Percentiles rank a stretch among this genome's conserved stretches.
Evolutionary conservation across 2,113 vertebrate species (phyloP).

Genomic region (Globicephala melas): DNA sequence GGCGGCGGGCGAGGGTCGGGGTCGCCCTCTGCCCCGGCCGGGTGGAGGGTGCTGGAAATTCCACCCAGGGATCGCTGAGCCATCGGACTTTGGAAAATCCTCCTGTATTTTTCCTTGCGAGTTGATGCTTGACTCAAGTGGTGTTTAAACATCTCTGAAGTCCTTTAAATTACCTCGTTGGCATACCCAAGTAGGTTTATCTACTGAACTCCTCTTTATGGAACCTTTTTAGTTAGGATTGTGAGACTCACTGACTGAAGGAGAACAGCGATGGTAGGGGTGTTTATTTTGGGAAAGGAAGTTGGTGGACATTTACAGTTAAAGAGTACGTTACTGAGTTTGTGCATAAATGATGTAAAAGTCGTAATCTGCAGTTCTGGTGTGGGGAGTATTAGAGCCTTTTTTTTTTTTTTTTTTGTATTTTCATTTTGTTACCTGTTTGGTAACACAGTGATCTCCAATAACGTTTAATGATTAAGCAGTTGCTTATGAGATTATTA

Average conservation of each 20-base stretch:
- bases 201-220: neutral
- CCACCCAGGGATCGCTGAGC: constrained; percentile 47
- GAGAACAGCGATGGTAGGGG: neutral
- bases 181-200: neutral
- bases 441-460: neutral
- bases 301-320: neutral
- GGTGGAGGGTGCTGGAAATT: constrained; percentile 71
- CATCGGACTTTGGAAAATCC: neutral
- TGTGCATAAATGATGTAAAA: too few species aligned
- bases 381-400: neutral
- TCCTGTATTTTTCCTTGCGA: accelerated
- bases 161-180: neutral
- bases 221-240: neutral
- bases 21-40: neutral
- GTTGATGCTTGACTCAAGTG: neutral
- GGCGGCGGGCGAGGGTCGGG: too few species aligned
- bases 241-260: neutral
- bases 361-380: neutral
- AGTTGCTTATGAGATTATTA: neutral
- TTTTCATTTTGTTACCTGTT: neutral
- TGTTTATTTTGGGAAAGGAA: neutral
- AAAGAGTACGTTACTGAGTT: neutral
- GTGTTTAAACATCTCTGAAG: neutral
- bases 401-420: too few species aligned
- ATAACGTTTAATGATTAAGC: neutral